Conservation (phyloP, 2,888 invertebrate genomes). For the Scaptomyza polygonia region DNA sequence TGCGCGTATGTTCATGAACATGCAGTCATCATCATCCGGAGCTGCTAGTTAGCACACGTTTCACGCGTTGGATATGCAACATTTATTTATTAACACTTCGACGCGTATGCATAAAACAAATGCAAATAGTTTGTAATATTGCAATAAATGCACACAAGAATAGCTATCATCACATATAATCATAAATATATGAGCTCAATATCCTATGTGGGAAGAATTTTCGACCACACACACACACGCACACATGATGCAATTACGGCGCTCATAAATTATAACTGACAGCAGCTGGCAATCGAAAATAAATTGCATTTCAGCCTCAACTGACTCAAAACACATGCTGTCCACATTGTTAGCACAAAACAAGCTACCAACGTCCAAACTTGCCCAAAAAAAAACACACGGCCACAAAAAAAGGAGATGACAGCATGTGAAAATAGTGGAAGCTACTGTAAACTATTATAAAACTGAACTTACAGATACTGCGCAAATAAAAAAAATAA, state of each 20-base stretch:
- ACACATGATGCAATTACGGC: conserved; percentile 55
- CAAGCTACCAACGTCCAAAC: conserved; percentile 21
- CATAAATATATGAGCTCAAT: conserved; percentile 21
- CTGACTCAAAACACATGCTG: conserved; percentile 60
- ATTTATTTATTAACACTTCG: conserved; percentile 47
- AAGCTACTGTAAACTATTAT: no score
- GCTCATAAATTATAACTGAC: conserved; percentile 70
- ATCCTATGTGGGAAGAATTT: conserved; percentile 9
- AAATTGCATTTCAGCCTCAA: conserved; percentile 65
- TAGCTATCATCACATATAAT: conserved; percentile 14
- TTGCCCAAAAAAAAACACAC: conserved; percentile 11
- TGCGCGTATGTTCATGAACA: conserved; percentile 19
- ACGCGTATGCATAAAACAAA: conserved; percentile 33
- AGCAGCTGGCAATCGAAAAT: conserved; percentile 70
- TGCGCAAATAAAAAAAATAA: background rate
- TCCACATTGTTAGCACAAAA: conserved; percentile 47
- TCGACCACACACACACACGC: conserved; percentile 1
- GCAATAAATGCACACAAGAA: conserved; percentile 33
- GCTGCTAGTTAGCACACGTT: conserved; percentile 4
- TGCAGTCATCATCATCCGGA: conserved; percentile 22
- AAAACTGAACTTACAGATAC: no score
- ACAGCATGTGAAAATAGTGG: no score
- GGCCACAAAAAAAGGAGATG: no score
- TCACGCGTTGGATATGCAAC: conserved; percentile 39
- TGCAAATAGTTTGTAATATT: conserved; percentile 18